Percentiles rank a stretch among this genome's conserved stretches.
Conservation (phyloP, 2,113 vertebrate species). For the Nanorana parkeri region DNA sequence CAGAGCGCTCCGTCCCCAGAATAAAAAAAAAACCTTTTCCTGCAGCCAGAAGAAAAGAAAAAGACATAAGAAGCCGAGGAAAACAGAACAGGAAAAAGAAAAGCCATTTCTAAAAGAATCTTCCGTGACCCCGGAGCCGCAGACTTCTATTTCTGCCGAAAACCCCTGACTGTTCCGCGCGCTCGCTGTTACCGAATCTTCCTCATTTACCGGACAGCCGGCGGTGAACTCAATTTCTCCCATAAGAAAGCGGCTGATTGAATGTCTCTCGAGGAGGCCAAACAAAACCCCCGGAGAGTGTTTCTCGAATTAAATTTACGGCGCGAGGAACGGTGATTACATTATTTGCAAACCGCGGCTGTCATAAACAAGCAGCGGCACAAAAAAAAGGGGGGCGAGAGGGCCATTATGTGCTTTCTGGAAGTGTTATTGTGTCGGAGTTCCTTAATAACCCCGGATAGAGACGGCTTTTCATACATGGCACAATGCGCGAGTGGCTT, state of each 20-base stretch:
- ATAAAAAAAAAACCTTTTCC: too few species aligned
- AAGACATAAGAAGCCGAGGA: neutral
- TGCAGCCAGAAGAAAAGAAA: slow-evolving; percentile 10
- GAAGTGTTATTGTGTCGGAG: neutral
- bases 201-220: neutral
- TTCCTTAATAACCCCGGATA: neutral
- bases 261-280: neutral
- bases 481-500: rapidly evolving
- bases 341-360: neutral
- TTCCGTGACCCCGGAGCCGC: slow-evolving; percentile 24
- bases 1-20: too few species aligned
- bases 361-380: neutral
- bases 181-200: slow-evolving; percentile 1
- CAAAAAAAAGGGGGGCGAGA: neutral
- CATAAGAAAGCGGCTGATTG: neutral
- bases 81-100: neutral
- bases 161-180: neutral
- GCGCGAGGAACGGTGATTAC: neutral
- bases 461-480: slow-evolving; percentile 23
- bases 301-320: neutral
- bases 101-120: neutral
- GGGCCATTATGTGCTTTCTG: slow-evolving; percentile 22
- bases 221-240: neutral
- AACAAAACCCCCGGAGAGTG: neutral
- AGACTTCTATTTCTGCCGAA: neutral